phyloP scores from a whole-genome alignment of 2,888 invertebrate species.

The Drosophila subquinaria region DNA sequence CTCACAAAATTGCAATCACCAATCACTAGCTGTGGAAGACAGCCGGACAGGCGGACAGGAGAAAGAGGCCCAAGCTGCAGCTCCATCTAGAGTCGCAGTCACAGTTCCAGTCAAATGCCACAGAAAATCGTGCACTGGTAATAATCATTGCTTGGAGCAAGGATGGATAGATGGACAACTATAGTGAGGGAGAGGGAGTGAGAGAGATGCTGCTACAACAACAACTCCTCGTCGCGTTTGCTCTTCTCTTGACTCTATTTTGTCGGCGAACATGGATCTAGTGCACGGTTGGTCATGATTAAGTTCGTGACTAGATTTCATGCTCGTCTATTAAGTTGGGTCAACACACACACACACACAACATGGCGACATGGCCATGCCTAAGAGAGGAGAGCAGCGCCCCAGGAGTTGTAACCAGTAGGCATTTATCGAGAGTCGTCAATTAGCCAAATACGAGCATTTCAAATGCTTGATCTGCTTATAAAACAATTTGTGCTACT shows the following conservation, averaged over 20 bases:
- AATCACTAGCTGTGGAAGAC: conserved; percentile 45
- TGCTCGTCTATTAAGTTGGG: conserved; percentile 87
- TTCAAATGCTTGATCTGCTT: conserved; percentile 23
- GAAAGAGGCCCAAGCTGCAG: conserved; percentile 13
- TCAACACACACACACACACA: conserved; percentile 81
- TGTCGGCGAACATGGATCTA: conserved; percentile 86
- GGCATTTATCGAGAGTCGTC: conserved; percentile 38
- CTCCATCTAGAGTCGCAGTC: conserved; percentile 5
- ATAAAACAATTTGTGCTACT: conserved; percentile 25
- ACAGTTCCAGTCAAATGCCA: conserved; percentile 65
- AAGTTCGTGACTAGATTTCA: conserved; percentile 87
- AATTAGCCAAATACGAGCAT: conserved; percentile 55
- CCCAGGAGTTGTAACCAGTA: conserved; percentile 1
- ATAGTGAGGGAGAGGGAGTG: not conserved
- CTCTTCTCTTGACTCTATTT: conserved; percentile 85
- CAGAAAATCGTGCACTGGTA: conserved; percentile 73
- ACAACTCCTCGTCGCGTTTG: conserved; percentile 29
- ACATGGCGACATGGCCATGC: conserved; percentile 20
- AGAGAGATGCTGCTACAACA: conserved; percentile 16
- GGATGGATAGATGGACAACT: conserved; percentile 16
- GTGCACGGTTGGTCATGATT: conserved; percentile 86
- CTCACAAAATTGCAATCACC: conserved; percentile 45
- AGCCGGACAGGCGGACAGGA: conserved; percentile 23
- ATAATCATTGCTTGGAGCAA: conserved; percentile 68
- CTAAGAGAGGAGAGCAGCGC: conserved; percentile 51